These are phyloP conservation scores for Ispidina lecontei DNA, from an alignment of 2,797 vertebrate species.

Conservation along the genomic window DNA sequence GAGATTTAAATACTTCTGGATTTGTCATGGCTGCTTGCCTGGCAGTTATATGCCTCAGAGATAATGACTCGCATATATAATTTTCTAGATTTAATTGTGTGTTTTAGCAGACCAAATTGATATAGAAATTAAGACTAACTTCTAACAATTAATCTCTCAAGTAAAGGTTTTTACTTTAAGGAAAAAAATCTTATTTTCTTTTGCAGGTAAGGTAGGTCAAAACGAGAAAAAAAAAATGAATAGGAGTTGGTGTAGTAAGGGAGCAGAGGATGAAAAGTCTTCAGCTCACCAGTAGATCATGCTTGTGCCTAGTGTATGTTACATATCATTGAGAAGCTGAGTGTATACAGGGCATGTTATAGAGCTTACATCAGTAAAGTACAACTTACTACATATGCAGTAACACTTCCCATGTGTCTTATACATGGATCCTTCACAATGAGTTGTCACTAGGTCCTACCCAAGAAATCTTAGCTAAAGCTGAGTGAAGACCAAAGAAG, in stretches of 20 bases:
- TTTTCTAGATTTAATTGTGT: constrained; percentile 26
- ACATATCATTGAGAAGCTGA: background rate
- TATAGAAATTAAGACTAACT: background rate
- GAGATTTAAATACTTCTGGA: constrained; percentile 33
- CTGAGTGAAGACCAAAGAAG: background rate
- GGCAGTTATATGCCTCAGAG: constrained; percentile 9
- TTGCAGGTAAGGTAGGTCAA: background rate
- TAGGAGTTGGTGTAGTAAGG: background rate
- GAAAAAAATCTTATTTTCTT: background rate
- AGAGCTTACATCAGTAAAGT: background rate
- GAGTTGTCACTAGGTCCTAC: background rate
- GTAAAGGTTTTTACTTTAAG: background rate
- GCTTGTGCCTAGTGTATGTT: accelerated
- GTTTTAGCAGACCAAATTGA: constrained; percentile 33
- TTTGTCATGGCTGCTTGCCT: constrained; percentile 38
- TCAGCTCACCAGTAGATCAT: background rate
- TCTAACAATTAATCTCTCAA: background rate
- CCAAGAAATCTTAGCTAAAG: background rate
- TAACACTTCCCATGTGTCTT: background rate
- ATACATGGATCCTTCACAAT: background rate
- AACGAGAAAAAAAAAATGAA: background rate
- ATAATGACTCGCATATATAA: constrained; percentile 2
- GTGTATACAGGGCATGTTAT: background rate
- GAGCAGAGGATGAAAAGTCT: background rate
- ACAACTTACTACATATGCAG: background rate